Percentiles rank a stretch among this genome's conserved stretches.
These are phyloP conservation scores for Odontocerum albicorne DNA, from an alignment of 2,888 invertebrate species.

Conservation along the genomic window DNA sequence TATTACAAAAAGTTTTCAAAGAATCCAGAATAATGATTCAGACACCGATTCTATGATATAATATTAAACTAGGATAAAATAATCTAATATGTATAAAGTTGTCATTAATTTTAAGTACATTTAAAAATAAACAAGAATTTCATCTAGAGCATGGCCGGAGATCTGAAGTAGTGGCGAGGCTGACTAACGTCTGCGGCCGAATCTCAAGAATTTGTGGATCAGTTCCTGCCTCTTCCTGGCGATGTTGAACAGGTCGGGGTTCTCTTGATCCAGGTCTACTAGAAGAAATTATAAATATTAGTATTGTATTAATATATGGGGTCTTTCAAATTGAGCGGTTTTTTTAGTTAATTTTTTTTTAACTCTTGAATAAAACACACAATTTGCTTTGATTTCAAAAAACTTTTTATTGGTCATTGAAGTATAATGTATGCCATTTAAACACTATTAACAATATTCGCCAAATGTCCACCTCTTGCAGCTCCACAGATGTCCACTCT, in stretches of 20 bases:
- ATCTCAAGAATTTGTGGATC: conserved; percentile 87
- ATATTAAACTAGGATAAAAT: neutral
- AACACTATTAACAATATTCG: no score
- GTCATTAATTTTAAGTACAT: neutral
- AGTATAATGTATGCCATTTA: no score
- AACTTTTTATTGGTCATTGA: no score
- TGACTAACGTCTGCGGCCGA: conserved; percentile 71
- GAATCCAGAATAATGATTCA: neutral
- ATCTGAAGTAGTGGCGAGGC: conserved; percentile 7
- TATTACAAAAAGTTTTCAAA: no score
- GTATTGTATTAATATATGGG: no score
- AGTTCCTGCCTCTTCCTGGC: conserved; percentile 85
- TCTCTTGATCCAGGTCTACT: conserved; percentile 53
- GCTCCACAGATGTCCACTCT: no score
- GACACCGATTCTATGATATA: no score
- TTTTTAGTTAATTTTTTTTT: no score
- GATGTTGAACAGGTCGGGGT: conserved; percentile 61
- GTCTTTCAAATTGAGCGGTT: no score
- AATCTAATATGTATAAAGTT: neutral
- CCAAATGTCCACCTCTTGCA: no score
- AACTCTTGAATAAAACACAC: no score
- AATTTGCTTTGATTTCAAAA: no score
- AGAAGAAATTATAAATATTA: neutral
- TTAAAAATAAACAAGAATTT: neutral
- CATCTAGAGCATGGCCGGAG: conserved; percentile 14